phyloP scores from a whole-genome alignment of 2,113 vertebrate genomes.

The Lonchura striata region DNA sequence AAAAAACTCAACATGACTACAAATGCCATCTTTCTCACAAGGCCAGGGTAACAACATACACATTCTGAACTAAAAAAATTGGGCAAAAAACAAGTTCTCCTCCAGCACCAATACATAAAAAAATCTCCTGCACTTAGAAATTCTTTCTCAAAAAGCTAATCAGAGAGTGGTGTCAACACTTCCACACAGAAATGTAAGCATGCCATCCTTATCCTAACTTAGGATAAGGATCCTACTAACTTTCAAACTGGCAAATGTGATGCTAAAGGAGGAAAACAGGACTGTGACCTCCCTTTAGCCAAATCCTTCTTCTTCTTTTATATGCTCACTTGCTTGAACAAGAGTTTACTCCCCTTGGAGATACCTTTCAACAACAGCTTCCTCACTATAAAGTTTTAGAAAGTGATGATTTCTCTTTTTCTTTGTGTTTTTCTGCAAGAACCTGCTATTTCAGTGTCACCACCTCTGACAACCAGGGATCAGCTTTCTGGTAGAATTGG shows the following conservation, averaged over 20 bases:
- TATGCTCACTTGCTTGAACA: not conserved
- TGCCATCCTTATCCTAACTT: not conserved
- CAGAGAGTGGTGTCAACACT: not conserved
- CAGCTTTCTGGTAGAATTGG: not conserved
- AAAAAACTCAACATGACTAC: constrained; percentile 11
- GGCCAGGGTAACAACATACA: not conserved
- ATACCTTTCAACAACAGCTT: not conserved
- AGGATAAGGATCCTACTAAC: not conserved
- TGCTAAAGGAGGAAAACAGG: not conserved
- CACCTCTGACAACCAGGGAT: not conserved
- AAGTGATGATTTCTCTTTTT: not conserved
- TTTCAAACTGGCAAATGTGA: not conserved
- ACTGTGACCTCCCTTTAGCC: not conserved
- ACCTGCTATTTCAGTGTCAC: not conserved
- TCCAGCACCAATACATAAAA: not conserved
- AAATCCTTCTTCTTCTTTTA: not conserved
- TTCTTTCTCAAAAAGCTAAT: not conserved
- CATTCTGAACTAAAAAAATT: not conserved
- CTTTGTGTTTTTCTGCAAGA: not conserved
- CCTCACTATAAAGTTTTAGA: not conserved
- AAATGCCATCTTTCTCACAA: not conserved
- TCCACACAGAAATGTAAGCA: not conserved
- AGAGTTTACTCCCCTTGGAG: not conserved
- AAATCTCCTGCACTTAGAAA: not conserved
- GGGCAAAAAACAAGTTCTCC: not conserved